phyloP scores from a whole-genome alignment of 53 echinoderm and acorn worm species.

The Holothuria scabra region DNA sequence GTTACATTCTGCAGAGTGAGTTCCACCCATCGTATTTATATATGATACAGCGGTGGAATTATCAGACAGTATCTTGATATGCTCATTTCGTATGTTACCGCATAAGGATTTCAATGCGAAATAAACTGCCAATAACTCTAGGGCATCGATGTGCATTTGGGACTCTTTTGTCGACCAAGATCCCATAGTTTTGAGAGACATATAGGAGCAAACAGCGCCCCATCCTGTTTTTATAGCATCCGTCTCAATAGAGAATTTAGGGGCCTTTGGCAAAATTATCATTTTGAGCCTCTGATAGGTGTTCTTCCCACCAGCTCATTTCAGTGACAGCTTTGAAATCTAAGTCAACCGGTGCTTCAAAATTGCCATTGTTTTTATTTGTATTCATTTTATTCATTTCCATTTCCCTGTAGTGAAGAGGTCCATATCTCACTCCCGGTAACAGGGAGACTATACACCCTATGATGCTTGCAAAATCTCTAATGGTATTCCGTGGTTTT shows the following conservation, averaged over 20 bases:
- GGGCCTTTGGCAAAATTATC: not conserved
- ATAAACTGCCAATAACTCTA: constrained; percentile 10
- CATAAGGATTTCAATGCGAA: not conserved
- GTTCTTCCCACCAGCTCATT: constrained; percentile 28
- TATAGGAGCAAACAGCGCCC: constrained; percentile 8
- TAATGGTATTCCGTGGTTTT: constrained; percentile 5
- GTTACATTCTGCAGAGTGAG: constrained; percentile 9
- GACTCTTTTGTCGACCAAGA: constrained; percentile 3
- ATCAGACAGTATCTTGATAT: constrained; percentile 30
- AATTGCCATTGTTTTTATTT: constrained; percentile 7
- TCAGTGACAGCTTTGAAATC: not conserved
- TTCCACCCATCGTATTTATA: constrained; percentile 17
- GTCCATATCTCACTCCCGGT: not conserved
- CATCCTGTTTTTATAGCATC: constrained; percentile 4
- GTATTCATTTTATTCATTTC: not conserved
- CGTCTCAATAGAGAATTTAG: not conserved
- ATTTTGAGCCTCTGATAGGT: not conserved
- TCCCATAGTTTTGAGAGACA: constrained; percentile 8
- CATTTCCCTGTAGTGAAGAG: not conserved
- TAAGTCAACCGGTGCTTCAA: constrained; percentile 1
- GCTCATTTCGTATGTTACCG: not conserved
- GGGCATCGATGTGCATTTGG: constrained; percentile 22
- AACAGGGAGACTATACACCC: not conserved
- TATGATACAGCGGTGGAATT: constrained; percentile 38
- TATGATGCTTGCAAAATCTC: constrained; percentile 12